Evolutionary conservation across 2,113 vertebrate genomes (phyloP).

Genomic region (Orthonyx spaldingii): DNA sequence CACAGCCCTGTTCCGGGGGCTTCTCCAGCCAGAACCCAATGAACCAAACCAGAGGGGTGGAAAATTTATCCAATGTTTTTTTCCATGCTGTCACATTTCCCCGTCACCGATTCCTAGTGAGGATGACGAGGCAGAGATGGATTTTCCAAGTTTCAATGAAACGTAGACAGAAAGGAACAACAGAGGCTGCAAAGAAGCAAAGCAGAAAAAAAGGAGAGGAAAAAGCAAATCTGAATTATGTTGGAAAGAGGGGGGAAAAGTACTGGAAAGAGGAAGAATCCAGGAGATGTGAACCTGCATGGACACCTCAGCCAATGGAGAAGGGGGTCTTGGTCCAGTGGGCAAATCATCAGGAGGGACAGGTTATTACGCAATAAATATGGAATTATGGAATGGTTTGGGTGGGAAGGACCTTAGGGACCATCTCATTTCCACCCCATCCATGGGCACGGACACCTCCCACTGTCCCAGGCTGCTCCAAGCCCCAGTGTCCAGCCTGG

Average conservation of each 20-base stretch:
- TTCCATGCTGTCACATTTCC: fast-evolving
- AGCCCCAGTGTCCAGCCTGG: not conserved
- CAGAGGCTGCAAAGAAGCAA: not conserved
- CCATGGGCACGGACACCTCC: not conserved
- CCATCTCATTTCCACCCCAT: not conserved
- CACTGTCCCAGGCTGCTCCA: not conserved
- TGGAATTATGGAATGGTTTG: not conserved
- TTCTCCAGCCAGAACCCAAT: not conserved
- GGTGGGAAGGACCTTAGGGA: not conserved
- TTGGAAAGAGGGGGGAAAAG: not conserved
- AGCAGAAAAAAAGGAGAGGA: not conserved
- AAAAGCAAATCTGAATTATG: not conserved
- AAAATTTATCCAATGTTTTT: not conserved
- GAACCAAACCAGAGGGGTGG: not conserved
- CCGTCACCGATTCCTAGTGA: fast-evolving
- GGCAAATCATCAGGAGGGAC: not conserved
- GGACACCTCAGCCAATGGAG: fast-evolving
- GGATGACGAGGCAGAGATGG: fast-evolving
- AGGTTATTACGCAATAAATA: not conserved
- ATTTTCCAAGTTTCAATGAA: no score
- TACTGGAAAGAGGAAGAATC: not conserved
- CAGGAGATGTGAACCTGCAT: not conserved
- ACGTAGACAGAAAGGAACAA: not conserved
- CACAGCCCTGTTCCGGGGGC: fast-evolving
- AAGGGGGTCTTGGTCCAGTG: fast-evolving